Conservation (phyloP, 2,888 invertebrate species). For the Plebejus anna region DNA sequence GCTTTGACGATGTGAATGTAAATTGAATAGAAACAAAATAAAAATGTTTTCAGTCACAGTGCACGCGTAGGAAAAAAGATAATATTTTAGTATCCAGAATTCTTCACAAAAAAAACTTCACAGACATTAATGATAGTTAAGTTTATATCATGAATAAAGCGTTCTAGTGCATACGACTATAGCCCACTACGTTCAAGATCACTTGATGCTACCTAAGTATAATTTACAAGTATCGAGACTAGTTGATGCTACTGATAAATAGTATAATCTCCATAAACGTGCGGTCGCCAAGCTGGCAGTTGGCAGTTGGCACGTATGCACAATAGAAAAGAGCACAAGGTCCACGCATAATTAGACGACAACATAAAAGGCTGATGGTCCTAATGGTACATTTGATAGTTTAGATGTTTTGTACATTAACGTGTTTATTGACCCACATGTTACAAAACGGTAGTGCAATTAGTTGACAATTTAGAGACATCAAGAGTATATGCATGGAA, state of each 20-base stretch:
- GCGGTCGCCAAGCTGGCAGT: conserved; percentile 36
- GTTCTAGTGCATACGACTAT: not conserved
- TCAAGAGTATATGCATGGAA: not conserved
- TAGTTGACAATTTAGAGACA: conserved; percentile 4
- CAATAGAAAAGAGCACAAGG: conserved; percentile 76
- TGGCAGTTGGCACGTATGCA: conserved; percentile 46
- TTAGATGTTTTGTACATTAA: conserved; percentile 9
- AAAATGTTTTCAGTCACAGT: too few relatives aligned
- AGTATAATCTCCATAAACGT: conserved; percentile 48
- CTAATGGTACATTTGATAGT: conserved; percentile 32
- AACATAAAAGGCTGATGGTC: conserved; percentile 63
- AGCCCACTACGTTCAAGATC: not conserved
- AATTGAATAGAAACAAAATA: too few relatives aligned
- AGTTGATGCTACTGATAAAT: not conserved
- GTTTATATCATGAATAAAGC: too few relatives aligned
- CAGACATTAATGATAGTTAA: too few relatives aligned
- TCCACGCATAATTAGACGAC: conserved; percentile 60
- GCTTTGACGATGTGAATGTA: too few relatives aligned
- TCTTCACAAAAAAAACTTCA: too few relatives aligned
- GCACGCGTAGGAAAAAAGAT: too few relatives aligned
- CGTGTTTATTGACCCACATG: not conserved
- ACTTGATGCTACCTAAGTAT: not conserved
- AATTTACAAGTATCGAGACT: conserved; percentile 32
- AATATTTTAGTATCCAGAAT: too few relatives aligned
- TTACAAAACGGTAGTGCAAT: not conserved